Evolutionary conservation across 2,888 invertebrate species (phyloP).

Genomic region (Pogonocherus hispidulus): DNA sequence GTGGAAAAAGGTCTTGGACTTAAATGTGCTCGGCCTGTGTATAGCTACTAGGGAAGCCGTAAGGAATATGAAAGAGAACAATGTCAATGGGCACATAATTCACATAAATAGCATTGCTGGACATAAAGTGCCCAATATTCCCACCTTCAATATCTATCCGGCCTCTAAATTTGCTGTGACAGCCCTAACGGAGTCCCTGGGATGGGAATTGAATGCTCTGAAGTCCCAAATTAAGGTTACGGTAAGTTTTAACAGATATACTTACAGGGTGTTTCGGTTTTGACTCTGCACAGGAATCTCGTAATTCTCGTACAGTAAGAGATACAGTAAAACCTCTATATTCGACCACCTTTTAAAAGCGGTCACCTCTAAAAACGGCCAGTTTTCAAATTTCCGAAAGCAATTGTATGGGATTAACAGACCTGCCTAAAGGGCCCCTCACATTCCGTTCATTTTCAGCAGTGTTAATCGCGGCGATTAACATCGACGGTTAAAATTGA

Average conservation of each 20-base stretch:
- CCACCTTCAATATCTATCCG: constrained; percentile 47
- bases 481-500: too few relatives aligned
- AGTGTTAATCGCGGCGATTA: too few relatives aligned
- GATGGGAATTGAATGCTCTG: constrained; percentile 43
- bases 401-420: too few relatives aligned
- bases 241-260: constrained; percentile 32
- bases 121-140: constrained; percentile 44
- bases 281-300: too few relatives aligned
- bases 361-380: too few relatives aligned
- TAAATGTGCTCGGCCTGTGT: constrained; percentile 48
- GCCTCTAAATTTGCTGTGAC: constrained; percentile 51
- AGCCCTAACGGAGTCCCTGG: constrained; percentile 49
- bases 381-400: too few relatives aligned
- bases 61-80: constrained; percentile 49
- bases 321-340: too few relatives aligned
- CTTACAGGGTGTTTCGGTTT: too few relatives aligned
- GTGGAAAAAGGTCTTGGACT: constrained; percentile 50
- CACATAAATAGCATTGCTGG: constrained; percentile 55
- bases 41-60: constrained; percentile 54
- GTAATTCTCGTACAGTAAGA: too few relatives aligned
- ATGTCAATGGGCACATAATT: constrained; percentile 53
- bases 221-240: constrained; percentile 52
- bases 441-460: too few relatives aligned
- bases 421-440: too few relatives aligned
- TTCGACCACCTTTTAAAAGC: too few relatives aligned